A percentile compares a stretch with the other conserved stretches of the same genome.
Evolutionary conservation across 1,140 invertebrate species (phyloP).

Genomic region (Cyclargus thomasi): DNA sequence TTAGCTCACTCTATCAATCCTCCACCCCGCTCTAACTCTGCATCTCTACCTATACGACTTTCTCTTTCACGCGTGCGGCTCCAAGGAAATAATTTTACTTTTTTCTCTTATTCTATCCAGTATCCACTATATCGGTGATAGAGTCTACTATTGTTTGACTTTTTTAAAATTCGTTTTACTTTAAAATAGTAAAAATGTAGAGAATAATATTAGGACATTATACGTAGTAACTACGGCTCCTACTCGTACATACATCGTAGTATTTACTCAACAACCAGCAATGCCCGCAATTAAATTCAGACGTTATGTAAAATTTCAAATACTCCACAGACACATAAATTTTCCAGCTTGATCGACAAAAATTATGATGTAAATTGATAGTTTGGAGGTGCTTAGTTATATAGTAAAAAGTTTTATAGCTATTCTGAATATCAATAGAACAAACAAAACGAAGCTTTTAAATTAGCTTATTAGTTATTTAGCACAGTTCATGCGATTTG

Average conservation of each 20-base stretch:
- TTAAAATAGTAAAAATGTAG: not conserved
- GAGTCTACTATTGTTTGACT: not conserved
- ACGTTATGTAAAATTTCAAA: too few species aligned
- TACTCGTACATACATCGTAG: too few species aligned
- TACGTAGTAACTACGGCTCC: too few species aligned
- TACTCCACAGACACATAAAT: too few species aligned
- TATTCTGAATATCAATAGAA: too few species aligned
- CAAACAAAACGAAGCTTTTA: not conserved
- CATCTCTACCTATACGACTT: slow-evolving; percentile 24
- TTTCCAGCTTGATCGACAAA: too few species aligned
- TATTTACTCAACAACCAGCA: too few species aligned
- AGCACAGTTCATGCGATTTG: not conserved
- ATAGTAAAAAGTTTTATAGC: too few species aligned
- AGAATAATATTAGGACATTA: not conserved
- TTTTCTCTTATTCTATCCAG: slow-evolving; percentile 60
- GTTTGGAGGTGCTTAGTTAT: too few species aligned
- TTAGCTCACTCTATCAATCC: slow-evolving; percentile 54
- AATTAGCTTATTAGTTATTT: not conserved
- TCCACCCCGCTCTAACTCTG: slow-evolving; percentile 59
- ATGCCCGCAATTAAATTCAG: too few species aligned
- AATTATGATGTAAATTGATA: too few species aligned
- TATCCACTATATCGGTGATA: slow-evolving; percentile 32
- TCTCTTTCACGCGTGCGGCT: slow-evolving; percentile 44
- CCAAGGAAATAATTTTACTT: slow-evolving; percentile 76
- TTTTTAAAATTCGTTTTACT: not conserved